A percentile compares a stretch with the other conserved stretches of the same genome.
Conservation (phyloP, 2,888 invertebrate genomes). For the Stenodema calcarata region DNA sequence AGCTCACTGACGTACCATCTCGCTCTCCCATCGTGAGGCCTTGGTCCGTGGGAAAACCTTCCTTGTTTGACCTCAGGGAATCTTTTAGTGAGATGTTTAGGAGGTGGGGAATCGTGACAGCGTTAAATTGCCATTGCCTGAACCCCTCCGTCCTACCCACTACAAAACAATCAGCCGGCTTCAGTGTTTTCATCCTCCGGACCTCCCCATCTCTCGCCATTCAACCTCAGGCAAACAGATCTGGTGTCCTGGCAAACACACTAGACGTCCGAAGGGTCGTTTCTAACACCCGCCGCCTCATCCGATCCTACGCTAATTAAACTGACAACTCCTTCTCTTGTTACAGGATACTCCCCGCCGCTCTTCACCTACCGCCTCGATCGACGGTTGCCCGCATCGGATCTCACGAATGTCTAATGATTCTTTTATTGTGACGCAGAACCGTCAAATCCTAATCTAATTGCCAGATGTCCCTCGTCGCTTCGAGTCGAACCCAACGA, state of each 20-base stretch:
- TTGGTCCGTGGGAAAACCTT: not conserved
- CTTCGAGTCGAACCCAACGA: too few species aligned
- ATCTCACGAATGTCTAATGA: not conserved
- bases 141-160: not conserved
- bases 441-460: too few species aligned
- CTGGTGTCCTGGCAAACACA: slow-evolving; percentile 5
- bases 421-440: not conserved
- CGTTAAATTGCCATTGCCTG: not conserved
- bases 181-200: not conserved
- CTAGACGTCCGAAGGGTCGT: not conserved
- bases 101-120: not conserved
- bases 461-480: too few species aligned
- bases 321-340: not conserved
- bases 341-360: not conserved
- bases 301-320: not conserved
- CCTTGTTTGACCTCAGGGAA: slow-evolving; percentile 13
- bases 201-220: not conserved
- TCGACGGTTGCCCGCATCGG: not conserved
- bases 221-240: slow-evolving; percentile 12
- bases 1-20: not conserved
- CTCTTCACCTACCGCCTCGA: not conserved
- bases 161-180: not conserved
- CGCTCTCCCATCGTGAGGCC: not conserved
- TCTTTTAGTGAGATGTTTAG: slow-evolving; percentile 12
- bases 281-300: not conserved